phyloP scores from a whole-genome alignment of 2,797 vertebrate genomes.

The Iguana delicatissima region DNA sequence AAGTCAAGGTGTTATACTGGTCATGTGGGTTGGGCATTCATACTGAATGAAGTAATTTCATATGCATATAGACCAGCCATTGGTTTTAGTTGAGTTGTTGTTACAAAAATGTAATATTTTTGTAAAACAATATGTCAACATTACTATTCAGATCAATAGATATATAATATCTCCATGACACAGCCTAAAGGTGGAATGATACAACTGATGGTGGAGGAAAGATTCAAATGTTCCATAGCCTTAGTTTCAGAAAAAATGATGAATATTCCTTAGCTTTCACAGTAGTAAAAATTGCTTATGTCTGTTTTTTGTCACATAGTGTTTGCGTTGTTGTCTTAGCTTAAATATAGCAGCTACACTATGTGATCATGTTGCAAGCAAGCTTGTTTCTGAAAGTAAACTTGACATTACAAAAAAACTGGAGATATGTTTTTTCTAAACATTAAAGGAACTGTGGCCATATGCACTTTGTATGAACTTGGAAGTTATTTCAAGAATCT shows the following conservation, averaged over 20 bases:
- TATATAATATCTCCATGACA: background rate
- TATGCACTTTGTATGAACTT: slow-evolving; percentile 27
- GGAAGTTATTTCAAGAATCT: slow-evolving; percentile 25
- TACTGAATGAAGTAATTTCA: background rate
- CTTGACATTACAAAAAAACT: slow-evolving; percentile 1
- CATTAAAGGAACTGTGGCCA: background rate
- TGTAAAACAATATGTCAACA: background rate
- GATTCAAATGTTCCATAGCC: background rate
- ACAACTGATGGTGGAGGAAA: background rate
- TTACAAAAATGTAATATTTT: background rate
- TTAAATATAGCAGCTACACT: slow-evolving; percentile 15
- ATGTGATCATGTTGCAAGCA: slow-evolving; percentile 1
- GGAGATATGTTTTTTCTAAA: background rate
- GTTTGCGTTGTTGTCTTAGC: background rate
- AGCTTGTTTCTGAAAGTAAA: slow-evolving; percentile 4
- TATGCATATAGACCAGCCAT: background rate
- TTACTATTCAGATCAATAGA: background rate
- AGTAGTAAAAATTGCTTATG: background rate
- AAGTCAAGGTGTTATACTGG: background rate
- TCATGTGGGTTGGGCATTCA: background rate
- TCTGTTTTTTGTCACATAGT: background rate
- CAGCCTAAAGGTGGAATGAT: background rate
- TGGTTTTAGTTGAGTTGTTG: background rate
- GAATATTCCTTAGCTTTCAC: background rate
- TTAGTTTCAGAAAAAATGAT: background rate